A percentile compares a stretch with the other conserved stretches of the same genome.
These are phyloP conservation scores for Gorilla gorilla DNA, from an alignment of 2,113 vertebrate species.

Conservation along the genomic window DNA sequence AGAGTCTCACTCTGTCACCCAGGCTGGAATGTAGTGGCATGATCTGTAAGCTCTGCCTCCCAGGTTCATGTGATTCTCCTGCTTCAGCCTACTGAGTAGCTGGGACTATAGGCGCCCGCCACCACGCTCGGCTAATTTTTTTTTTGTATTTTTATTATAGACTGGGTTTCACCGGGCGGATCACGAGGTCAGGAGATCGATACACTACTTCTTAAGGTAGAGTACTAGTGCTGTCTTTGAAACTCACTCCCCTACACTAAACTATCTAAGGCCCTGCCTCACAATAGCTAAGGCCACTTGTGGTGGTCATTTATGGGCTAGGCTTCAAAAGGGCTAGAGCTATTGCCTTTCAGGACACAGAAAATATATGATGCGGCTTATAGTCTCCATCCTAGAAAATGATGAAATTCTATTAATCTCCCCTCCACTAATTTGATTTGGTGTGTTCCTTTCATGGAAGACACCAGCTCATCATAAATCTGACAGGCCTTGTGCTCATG, in stretches of 20 bases:
- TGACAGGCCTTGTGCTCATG: conserved; percentile 65
- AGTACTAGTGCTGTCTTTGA: background rate
- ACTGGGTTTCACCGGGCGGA: rapidly evolving
- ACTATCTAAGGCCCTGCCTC: background rate
- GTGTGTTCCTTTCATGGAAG: conserved; percentile 75
- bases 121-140: too few relatives aligned
- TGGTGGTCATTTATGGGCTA: conserved; percentile 41
- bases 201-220: background rate
- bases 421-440: conserved; percentile 74
- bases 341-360: conserved; percentile 43
- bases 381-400: conserved; percentile 48
- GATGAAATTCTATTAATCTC: conserved; percentile 70
- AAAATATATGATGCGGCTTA: conserved; percentile 56
- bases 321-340: conserved; percentile 12
- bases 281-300: background rate
- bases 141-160: too few relatives aligned
- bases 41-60: too few relatives aligned
- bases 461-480: conserved; percentile 79
- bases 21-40: too few relatives aligned
- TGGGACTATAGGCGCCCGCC: too few relatives aligned
- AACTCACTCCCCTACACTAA: background rate
- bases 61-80: too few relatives aligned
- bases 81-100: too few relatives aligned
- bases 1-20: too few relatives aligned
- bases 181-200: too few relatives aligned